Conservation (phyloP, 2,797 vertebrate species). For the Enteromius anoplus region DNA sequence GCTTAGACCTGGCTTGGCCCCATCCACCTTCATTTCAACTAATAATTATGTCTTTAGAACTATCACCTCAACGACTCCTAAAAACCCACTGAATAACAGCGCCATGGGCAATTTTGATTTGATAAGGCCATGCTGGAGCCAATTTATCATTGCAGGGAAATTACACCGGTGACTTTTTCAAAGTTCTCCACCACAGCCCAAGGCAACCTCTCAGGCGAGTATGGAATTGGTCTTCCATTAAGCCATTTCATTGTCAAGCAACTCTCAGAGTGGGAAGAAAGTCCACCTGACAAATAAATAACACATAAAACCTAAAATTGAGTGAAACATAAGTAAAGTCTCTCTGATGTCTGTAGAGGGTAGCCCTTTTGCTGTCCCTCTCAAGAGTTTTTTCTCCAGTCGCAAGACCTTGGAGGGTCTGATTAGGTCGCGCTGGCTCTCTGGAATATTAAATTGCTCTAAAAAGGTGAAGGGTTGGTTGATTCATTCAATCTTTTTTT, state of each 20-base stretch:
- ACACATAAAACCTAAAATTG: background rate
- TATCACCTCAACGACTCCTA: slow-evolving; percentile 38
- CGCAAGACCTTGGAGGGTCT: slow-evolving; percentile 83
- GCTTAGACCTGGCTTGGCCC: background rate
- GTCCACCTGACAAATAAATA: slow-evolving; percentile 26
- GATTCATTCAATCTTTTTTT: slow-evolving; percentile 50
- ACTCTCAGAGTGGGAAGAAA: slow-evolving; percentile 6
- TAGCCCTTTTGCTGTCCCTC: slow-evolving; percentile 69
- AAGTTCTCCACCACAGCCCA: slow-evolving; percentile 22
- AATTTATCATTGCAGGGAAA: slow-evolving; percentile 49
- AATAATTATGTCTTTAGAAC: slow-evolving; percentile 31
- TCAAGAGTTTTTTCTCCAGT: slow-evolving; percentile 77
- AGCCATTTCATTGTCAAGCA: slow-evolving; percentile 16
- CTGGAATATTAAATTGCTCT: slow-evolving; percentile 80
- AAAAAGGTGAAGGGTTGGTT: slow-evolving; percentile 66
- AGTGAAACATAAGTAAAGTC: background rate
- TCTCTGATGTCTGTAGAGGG: background rate
- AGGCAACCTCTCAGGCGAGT: slow-evolving; percentile 31
- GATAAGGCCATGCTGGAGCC: slow-evolving; percentile 42
- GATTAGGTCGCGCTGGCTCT: slow-evolving; percentile 85
- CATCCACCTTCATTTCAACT: slow-evolving; percentile 23
- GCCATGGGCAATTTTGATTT: slow-evolving; percentile 41
- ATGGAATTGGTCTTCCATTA: slow-evolving; percentile 4
- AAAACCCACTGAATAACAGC: slow-evolving; percentile 31
- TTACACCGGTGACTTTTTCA: slow-evolving; percentile 32